A percentile compares a stretch with the other conserved stretches of the same genome.
phyloP scores from a whole-genome alignment of 2,888 invertebrate genomes.

The Calliopum simillimum region DNA sequence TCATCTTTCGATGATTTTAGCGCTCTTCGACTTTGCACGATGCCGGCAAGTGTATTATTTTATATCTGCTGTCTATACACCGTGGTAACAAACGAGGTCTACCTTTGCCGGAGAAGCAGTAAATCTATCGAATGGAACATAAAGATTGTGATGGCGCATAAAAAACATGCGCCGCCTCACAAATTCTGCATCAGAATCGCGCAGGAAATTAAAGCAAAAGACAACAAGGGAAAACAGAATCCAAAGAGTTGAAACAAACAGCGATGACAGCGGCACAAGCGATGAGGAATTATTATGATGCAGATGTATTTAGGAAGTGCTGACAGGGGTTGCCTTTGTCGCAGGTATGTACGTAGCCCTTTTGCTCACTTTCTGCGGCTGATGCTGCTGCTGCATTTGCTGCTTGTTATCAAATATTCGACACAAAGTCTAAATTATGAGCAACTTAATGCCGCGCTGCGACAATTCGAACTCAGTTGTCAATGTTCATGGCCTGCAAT shows the following conservation, averaged over 20 bases:
- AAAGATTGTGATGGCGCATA: neutral
- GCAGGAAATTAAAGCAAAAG: conserved; percentile 14
- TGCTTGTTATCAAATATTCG: no score
- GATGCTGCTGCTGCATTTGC: no score
- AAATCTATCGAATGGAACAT: conserved; percentile 2
- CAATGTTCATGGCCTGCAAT: no score
- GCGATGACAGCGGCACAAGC: conserved; percentile 35
- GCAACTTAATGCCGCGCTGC: no score
- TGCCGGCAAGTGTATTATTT: conserved; percentile 5
- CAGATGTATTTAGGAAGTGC: conserved; percentile 26
- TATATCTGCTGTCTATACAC: no score
- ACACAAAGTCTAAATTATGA: no score
- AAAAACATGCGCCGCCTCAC: neutral
- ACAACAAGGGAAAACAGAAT: conserved; percentile 45
- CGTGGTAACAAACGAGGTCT: neutral
- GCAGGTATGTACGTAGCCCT: neutral
- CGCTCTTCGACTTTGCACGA: neutral
- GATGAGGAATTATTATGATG: conserved; percentile 14
- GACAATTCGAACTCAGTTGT: no score
- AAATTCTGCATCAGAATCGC: neutral
- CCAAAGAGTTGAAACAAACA: conserved; percentile 47
- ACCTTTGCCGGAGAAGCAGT: neutral
- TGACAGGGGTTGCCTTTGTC: conserved; percentile 23
- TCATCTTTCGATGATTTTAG: no score
- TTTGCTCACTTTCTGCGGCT: neutral